A percentile compares a stretch with the other conserved stretches of the same genome.
These are phyloP conservation scores for Mirza zaza DNA, from an alignment of 2,113 vertebrate species.

Conservation along the genomic window DNA sequence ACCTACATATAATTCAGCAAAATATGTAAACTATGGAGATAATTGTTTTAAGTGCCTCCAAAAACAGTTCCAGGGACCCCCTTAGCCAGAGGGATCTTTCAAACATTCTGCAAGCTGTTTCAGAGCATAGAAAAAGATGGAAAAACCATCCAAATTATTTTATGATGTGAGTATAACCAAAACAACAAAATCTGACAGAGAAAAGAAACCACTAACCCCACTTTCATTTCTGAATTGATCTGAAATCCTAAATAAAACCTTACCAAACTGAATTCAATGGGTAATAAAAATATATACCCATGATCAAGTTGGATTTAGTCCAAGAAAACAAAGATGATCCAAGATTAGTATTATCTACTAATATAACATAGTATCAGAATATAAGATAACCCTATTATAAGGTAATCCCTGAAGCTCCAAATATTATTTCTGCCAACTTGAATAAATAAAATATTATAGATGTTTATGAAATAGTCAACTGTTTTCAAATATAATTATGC, in stretches of 20 bases:
- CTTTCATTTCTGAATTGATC: background rate
- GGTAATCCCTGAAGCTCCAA: background rate
- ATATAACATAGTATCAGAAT: background rate
- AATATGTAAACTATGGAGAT: conserved; percentile 46
- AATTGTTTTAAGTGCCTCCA: background rate
- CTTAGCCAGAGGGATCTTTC: background rate
- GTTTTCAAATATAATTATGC: background rate
- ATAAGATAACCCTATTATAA: background rate
- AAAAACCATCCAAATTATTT: background rate
- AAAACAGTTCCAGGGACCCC: background rate
- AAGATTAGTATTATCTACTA: background rate
- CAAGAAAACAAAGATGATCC: background rate
- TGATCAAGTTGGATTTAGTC: background rate
- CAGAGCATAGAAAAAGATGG: background rate
- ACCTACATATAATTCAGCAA: conserved; percentile 24
- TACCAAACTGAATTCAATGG: background rate
- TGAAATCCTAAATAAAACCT: conserved; percentile 5
- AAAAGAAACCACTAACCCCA: background rate
- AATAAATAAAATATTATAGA: background rate
- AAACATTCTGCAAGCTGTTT: conserved; percentile 2
- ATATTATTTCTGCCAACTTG: background rate
- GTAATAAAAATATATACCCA: background rate
- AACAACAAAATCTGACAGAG: conserved; percentile 1
- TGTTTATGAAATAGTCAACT: conserved; percentile 22
- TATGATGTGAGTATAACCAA: conserved; percentile 5